Evolutionary conservation across 2,797 vertebrate species (phyloP), one percentile per base, ranked within the genome.

Genomic region (Sarcoramphus papa): DNA sequence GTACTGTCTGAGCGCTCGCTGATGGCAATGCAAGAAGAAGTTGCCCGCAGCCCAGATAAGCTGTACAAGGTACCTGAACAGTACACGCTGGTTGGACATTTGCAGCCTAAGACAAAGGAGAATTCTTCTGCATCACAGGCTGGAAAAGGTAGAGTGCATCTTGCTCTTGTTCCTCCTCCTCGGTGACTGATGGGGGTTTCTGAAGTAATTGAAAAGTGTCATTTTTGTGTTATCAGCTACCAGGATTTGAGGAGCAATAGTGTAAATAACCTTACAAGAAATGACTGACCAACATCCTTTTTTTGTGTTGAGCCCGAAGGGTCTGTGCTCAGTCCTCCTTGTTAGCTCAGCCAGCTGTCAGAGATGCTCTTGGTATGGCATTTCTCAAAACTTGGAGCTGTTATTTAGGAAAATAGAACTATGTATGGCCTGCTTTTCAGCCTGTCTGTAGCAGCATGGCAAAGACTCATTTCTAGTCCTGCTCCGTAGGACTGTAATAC

Each of bases 1-100:
- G 98, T 99, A 88, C 98, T 99, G 62, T 98, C 99, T 4, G 99
- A 99, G 74, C 98, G 97, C 72, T 98, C 98, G 13, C 96, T 97
- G 92, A 91, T 97, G 95, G 98, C 98, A 92, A 97, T 95, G 95
- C 97, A 97, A 60, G 98, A 98, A 24, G 98, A 98, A 2, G 81
- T 78, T 64, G 88, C 96, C 40, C 79, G 47, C 86, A 98, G 98
- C 80, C 98, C 98, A 13, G 98, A 99, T 19, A 97, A 97, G 62
- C 94, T 97, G 35, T 95, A 97, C 91, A 98, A 97, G 56, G 98
- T 98, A 75, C 98, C 98, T 7, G 99, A 99, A 91, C 99, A 98
- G 93, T 98, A 97, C 62, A 96, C 95, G 4, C 88, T 97, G 95
- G 96, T 97, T 85, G 96, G 97, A 89, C 96, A 95, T 78, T 97